phyloP scores from a whole-genome alignment of 2,797 vertebrate species.

The Poeciliopsis gracilis region DNA sequence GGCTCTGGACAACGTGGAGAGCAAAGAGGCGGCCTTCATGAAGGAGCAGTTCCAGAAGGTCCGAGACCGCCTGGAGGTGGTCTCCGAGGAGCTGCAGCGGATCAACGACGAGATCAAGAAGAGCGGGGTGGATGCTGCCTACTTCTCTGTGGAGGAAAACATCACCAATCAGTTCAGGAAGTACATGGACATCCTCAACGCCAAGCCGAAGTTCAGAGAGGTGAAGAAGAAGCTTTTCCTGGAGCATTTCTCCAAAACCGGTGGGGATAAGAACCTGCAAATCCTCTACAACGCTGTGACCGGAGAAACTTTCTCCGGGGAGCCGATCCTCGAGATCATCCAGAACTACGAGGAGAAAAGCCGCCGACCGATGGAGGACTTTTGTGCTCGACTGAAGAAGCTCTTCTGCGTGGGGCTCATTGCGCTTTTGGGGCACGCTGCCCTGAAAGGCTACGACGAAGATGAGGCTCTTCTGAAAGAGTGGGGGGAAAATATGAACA shows the following conservation, averaged over 20 bases:
- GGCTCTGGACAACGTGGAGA: constrained; percentile 82
- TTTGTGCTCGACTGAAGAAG: constrained; percentile 81
- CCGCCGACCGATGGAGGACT: constrained; percentile 78
- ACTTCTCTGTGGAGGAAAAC: constrained; percentile 84
- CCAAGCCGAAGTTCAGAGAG: constrained; percentile 79
- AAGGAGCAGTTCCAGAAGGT: constrained; percentile 85
- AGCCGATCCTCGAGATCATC: constrained; percentile 80
- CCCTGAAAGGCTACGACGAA: constrained; percentile 74
- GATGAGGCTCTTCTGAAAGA: constrained; percentile 74
- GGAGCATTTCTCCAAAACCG: constrained; percentile 76
- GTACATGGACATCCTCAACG: constrained; percentile 85
- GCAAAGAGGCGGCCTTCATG: constrained; percentile 82
- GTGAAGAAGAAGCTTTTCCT: constrained; percentile 82
- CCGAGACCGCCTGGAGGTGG: constrained; percentile 76
- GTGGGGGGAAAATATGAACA: constrained; percentile 79
- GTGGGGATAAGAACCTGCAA: constrained; percentile 79
- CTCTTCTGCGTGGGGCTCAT: constrained; percentile 84
- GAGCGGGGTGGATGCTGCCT: constrained; percentile 72
- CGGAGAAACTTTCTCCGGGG: constrained; percentile 75
- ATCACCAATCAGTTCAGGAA: constrained; percentile 84
- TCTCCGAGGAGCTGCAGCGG: constrained; percentile 77
- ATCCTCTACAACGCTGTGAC: constrained; percentile 77
- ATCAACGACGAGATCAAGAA: constrained; percentile 83
- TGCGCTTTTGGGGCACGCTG: constrained; percentile 77
- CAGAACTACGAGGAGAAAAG: constrained; percentile 83